These are phyloP conservation scores for Stenchaetothrips biformis DNA, from an alignment of 2,888 invertebrate species.

Conservation along the genomic window DNA sequence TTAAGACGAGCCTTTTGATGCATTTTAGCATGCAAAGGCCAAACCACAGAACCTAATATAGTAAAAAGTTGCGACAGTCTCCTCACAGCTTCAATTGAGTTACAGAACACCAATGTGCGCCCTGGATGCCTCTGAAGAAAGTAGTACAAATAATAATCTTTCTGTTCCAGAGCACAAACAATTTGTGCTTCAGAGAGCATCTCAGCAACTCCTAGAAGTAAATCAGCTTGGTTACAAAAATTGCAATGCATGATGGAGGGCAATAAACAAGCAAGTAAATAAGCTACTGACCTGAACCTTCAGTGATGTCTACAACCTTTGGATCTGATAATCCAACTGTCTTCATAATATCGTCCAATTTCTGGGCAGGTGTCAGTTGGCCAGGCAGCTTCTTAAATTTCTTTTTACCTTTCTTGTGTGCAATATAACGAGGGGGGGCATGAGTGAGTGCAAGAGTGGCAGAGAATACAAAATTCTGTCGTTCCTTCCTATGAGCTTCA, in stretches of 20 bases:
- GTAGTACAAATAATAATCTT: slow-evolving; percentile 90
- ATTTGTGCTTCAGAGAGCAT: slow-evolving; percentile 81
- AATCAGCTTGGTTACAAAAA: slow-evolving; percentile 2
- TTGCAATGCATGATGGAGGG: background rate
- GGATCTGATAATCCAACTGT: slow-evolving; percentile 80
- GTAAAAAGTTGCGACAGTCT: slow-evolving; percentile 54
- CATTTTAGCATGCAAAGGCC: slow-evolving; percentile 85
- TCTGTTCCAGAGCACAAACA: slow-evolving; percentile 68
- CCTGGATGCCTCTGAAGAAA: slow-evolving; percentile 80
- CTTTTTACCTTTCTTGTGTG: slow-evolving; percentile 35
- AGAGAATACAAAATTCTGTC: slow-evolving; percentile 96
- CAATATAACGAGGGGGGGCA: slow-evolving; percentile 68
- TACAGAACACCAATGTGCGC: slow-evolving; percentile 88
- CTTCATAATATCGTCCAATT: slow-evolving; percentile 70
- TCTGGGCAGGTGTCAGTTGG: slow-evolving; percentile 62
- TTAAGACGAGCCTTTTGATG: slow-evolving; percentile 88
- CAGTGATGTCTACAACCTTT: slow-evolving; percentile 89
- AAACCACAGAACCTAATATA: slow-evolving; percentile 55
- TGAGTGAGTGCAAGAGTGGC: slow-evolving; percentile 93
- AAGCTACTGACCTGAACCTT: slow-evolving; percentile 58
- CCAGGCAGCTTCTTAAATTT: slow-evolving; percentile 41
- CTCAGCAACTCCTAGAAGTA: slow-evolving; percentile 66
- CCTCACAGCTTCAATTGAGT: slow-evolving; percentile 89
- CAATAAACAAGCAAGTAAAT: background rate
- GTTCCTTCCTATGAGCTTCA: slow-evolving; percentile 50